Conservation (phyloP, 2,113 vertebrate genomes). For the Callipepla californica region DNA sequence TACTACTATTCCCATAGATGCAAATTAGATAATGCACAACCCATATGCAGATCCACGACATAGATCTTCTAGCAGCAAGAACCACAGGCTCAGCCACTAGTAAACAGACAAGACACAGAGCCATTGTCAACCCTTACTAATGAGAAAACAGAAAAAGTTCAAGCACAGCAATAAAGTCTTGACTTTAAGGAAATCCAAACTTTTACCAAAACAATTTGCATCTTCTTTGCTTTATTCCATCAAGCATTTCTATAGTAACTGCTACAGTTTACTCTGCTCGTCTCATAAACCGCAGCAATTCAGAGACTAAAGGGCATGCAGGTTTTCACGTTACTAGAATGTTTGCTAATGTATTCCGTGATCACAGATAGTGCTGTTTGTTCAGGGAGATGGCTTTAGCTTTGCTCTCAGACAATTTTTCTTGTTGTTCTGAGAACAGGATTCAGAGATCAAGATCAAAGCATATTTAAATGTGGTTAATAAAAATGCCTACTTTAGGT, state of each 20-base stretch:
- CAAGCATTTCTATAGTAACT: background rate
- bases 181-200: background rate
- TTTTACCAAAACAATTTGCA: background rate
- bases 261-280: background rate
- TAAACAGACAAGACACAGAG: background rate
- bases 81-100: background rate
- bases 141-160: background rate
- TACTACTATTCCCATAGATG: background rate
- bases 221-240: background rate
- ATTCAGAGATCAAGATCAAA: slow-evolving; percentile 36
- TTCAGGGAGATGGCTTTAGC: background rate
- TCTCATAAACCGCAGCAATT: background rate
- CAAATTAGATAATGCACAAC: background rate
- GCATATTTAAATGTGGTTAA: slow-evolving; percentile 26
- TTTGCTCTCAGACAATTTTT: background rate
- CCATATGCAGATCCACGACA: background rate
- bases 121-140: background rate
- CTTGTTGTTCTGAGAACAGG: background rate
- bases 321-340: background rate
- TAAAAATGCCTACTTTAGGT: slow-evolving; percentile 17
- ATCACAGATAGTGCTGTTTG: background rate
- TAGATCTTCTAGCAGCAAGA: background rate
- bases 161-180: background rate
- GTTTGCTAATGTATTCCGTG: background rate
- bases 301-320: background rate